Evolutionary conservation across 2,888 invertebrate species (phyloP).

Genomic region (Chalcis sispes): DNA sequence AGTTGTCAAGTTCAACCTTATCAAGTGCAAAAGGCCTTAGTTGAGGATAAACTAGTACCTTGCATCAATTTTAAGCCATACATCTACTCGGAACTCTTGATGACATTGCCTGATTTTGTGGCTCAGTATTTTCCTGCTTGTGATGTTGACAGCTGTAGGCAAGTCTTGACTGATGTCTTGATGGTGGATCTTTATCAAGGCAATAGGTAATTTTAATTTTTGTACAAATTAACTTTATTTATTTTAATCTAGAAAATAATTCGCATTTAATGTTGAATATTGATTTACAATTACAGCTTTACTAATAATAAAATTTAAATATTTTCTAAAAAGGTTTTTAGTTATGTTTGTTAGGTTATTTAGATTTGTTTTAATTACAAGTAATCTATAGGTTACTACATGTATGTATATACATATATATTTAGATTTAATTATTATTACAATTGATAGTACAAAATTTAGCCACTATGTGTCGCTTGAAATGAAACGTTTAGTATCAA

Average conservation of each 20-base stretch:
- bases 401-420: not conserved
- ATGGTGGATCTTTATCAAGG: slow-evolving; percentile 88
- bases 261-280: too few relatives aligned
- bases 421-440: not conserved
- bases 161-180: slow-evolving; percentile 86
- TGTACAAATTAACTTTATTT: not conserved
- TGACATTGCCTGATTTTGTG: slow-evolving; percentile 89
- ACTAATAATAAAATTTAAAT: not conserved
- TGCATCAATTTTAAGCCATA: slow-evolving; percentile 93
- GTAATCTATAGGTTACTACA: not conserved
- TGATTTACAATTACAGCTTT: too few relatives aligned
- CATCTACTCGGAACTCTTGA: slow-evolving; percentile 87
- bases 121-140: slow-evolving; percentile 88
- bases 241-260: not conserved
- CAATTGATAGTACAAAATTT: not conserved
- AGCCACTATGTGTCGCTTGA: not conserved
- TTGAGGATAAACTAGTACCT: slow-evolving; percentile 88
- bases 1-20: slow-evolving; percentile 74
- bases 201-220: slow-evolving; percentile 85
- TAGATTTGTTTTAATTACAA: not conserved
- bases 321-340: too few relatives aligned
- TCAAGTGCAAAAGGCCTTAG: slow-evolving; percentile 86
- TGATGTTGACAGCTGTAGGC: slow-evolving; percentile 85
- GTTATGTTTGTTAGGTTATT: too few relatives aligned
- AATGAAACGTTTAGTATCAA: too few relatives aligned